Conservation (phyloP, 2,797 vertebrate genomes). For the Mergus octosetaceus region DNA sequence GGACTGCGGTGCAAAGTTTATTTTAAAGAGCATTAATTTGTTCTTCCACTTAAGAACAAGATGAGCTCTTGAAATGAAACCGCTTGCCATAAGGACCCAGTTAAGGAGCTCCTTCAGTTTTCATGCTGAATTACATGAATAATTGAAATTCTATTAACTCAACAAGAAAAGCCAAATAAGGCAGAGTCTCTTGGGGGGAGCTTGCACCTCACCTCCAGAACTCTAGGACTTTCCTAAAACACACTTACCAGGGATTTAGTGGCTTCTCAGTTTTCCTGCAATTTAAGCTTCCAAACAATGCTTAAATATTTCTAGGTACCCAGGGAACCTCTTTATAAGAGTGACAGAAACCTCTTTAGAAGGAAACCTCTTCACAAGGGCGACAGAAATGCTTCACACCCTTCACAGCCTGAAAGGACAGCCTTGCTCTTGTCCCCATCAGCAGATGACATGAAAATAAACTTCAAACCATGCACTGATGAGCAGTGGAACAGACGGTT, state of each 20-base stretch:
- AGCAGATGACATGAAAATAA: not conserved
- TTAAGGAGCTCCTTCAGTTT: slow-evolving; percentile 61
- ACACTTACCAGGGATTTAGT: not conserved
- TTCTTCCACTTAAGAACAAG: slow-evolving; percentile 53
- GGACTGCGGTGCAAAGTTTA: slow-evolving; percentile 31
- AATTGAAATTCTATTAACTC: slow-evolving; percentile 49
- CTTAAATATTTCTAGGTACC: not conserved
- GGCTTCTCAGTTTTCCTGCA: not conserved
- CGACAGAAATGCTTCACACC: not conserved
- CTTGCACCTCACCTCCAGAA: not conserved
- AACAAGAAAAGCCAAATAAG: not conserved
- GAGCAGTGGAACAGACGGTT: not conserved
- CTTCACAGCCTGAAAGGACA: not conserved
- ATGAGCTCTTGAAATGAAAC: slow-evolving; percentile 61
- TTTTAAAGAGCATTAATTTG: slow-evolving; percentile 55
- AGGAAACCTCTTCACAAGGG: too few species aligned
- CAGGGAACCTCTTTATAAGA: not conserved
- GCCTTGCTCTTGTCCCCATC: not conserved
- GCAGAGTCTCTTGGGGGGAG: not conserved
- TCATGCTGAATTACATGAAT: slow-evolving; percentile 37
- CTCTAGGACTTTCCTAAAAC: not conserved
- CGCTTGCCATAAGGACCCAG: slow-evolving; percentile 36
- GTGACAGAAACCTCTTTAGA: too few species aligned
- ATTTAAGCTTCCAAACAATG: not conserved
- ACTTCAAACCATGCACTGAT: not conserved